Base-by-base conservation (phyloP, 2,797 vertebrate genomes). In the Tragopan temminckii region DNA sequence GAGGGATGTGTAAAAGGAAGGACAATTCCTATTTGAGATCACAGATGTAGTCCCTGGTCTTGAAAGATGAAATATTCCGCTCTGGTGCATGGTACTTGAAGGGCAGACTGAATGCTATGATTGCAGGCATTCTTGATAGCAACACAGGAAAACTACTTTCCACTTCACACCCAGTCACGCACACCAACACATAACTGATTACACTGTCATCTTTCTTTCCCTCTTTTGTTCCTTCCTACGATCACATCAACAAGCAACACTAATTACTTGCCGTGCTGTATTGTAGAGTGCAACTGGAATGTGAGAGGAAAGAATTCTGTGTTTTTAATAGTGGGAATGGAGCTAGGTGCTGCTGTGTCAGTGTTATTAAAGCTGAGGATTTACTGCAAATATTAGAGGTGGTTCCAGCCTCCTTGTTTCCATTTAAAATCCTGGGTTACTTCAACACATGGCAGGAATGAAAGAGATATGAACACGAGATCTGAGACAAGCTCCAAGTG, bases 1-100 rank as follows among this genome's bases (percentile, higher is more conserved):
- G 93, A 95, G 85, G 70, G 63, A 95, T 83, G 67, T 79, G 82
- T 94, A 74, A 89, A 93, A 95, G 59, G 80, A 93, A 95, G 85
- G 88, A 93, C 77, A 88, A 35, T 84, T 95, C 84, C 93, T 83
- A 36, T 92, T 79, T 85, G 81, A 70, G 87, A 71, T 61, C 67
- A 46, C 1, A 9, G 4, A 0, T 93, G 59, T 71, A 94, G 81
- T 93, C 59, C 69, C 5, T 77, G 88, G 45, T 92, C 57, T 31
- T 90, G 91, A 85, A 85, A 88, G 87, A 94, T 86, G 87, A 91
- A 94, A 89, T 90, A 70, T 33, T 72, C 63, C 63, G 46, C 92
- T 79, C 55, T 61, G 74, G 62, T 83, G 27, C 50, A 2, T 24
- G 7, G 31, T 29, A 53, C n/a, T 31, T 38, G 87, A 93, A 91